These are phyloP conservation scores for Fulica atra DNA, from an alignment of 2,113 vertebrate species.

Conservation along the genomic window DNA sequence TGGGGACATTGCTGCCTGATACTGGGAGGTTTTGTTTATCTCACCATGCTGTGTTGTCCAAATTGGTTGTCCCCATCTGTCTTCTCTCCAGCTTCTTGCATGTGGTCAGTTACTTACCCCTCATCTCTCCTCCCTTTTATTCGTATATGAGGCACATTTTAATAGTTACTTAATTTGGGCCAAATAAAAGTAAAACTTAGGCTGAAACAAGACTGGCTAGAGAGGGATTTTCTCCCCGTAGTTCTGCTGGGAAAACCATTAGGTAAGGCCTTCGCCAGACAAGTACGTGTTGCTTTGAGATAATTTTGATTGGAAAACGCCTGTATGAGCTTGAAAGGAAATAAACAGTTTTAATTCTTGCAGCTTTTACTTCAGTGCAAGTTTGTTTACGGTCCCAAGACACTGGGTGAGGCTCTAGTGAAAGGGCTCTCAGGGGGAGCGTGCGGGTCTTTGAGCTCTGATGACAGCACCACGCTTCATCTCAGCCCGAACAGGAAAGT, in stretches of 20 bases:
- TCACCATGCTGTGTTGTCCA: not conserved
- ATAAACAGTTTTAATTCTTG: not conserved
- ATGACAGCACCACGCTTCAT: not conserved
- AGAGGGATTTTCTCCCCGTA: not conserved
- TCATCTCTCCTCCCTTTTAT: not conserved
- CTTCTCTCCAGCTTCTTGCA: not conserved
- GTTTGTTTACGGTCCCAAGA: conserved; percentile 3
- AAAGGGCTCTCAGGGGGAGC: not conserved
- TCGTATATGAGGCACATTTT: not conserved
- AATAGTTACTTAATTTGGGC: not conserved
- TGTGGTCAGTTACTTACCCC: not conserved
- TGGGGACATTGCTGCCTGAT: not conserved
- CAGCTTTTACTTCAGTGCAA: not conserved
- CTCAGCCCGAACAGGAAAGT: not conserved
- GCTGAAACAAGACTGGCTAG: not conserved
- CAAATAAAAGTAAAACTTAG: not conserved
- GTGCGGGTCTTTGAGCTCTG: not conserved
- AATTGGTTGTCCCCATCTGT: not conserved
- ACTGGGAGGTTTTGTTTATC: not conserved
- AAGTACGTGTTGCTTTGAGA: not conserved
- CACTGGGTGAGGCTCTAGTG: not conserved
- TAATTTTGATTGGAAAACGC: not conserved
- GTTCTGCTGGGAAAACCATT: not conserved
- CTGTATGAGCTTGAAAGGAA: not conserved
- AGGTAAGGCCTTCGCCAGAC: not conserved